Evolutionary conservation across 2,888 invertebrate genomes (phyloP), one percentile per base, ranked within the genome.

Genomic region (Lycaena phlaeas): DNA sequence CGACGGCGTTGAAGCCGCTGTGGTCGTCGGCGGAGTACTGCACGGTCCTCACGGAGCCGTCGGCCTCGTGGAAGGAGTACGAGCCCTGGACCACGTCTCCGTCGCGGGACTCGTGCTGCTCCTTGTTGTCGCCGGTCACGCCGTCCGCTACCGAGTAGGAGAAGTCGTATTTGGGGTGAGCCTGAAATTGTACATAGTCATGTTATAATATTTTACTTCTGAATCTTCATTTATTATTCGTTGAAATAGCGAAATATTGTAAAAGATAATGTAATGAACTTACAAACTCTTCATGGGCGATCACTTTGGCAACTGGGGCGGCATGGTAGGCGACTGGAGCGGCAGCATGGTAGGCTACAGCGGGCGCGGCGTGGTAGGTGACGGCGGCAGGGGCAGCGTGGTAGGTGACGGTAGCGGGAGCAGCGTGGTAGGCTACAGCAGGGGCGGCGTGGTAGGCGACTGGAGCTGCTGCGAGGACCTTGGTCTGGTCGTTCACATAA

Each of bases 111-210:
- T 86, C 86, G 49, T 81, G 78, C 59, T 81, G 84, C 48, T 70
- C 68, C 64, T 85, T 85, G 61, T 74, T 69, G 68, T 86, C 86
- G 34, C 86, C 86, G 55, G 85, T 78, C 64, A 84, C 78, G 22
- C 72, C 72, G 56, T 86, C 86, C 51, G 78, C 69, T 3, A 86
- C 82, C 31, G 82, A 78, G 64, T 86, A 86, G 44, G 64, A 70
- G 69, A 72, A 85, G 53, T 77, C 72, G 60, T 75, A 75, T 53
- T 71, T 65, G 41, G 74, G 73, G 61, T 68, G 53, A 2, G 63
- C 57, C 68, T 69, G 52, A 12, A 43, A 42, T 12, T 1, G 26
- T 11, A 2, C 2, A 7, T 17, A 9, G 5, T 17, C 9, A 10
- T 6, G 10, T 3, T 17, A 17, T n/a, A 7, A 11, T 17, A 7